Conservation (phyloP, 1,140 invertebrate species). For the Lepidurus apus region DNA sequence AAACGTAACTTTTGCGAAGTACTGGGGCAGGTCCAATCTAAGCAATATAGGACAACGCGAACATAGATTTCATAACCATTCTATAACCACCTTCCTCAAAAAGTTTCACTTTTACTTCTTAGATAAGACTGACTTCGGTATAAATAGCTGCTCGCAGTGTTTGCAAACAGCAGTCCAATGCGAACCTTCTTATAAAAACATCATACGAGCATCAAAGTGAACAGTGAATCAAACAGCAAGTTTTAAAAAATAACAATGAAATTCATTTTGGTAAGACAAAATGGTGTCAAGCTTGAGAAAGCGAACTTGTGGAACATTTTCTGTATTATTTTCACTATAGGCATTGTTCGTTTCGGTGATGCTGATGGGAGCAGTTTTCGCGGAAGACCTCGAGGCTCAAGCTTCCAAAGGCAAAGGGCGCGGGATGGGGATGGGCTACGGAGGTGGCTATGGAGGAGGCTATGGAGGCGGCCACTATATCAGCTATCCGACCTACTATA, state of each 20-base stretch:
- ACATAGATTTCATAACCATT: neutral
- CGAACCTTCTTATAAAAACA: neutral
- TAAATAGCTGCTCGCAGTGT: neutral
- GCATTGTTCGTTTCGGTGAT: neutral
- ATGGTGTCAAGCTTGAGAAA: neutral
- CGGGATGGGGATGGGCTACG: neutral
- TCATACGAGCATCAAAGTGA: too few relatives aligned
- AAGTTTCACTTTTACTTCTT: constrained; percentile 3
- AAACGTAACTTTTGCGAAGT: too few relatives aligned
- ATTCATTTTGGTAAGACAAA: neutral
- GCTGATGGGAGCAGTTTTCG: neutral
- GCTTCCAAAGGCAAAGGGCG: neutral
- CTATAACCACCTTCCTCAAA: neutral
- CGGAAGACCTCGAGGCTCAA: neutral
- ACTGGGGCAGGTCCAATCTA: too few relatives aligned
- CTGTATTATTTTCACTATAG: neutral
- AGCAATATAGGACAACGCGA: neutral
- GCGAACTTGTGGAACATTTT: neutral
- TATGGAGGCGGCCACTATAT: neutral
- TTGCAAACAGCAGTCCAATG: neutral
- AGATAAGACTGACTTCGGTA: neutral
- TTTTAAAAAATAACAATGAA: neutral
- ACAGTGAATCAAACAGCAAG: neutral
- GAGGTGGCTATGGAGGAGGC: neutral
- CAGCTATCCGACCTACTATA: constrained; percentile 2